Base-by-base conservation (phyloP, 2,888 invertebrate species). In the Euzetes globulus region DNA sequence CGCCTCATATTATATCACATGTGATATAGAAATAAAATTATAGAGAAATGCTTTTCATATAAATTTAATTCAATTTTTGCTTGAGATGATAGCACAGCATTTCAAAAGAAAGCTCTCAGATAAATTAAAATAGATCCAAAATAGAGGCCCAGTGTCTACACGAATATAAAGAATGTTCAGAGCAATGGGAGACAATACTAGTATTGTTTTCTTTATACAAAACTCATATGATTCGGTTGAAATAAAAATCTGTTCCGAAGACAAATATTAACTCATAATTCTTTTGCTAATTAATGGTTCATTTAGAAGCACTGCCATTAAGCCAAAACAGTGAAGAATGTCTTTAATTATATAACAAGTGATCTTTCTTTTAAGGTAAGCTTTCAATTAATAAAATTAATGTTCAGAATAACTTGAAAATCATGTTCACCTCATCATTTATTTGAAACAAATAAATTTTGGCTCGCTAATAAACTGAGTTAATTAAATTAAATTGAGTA, bases 1-100 rank as follows among this genome's bases (percentile, higher is more conserved):
- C 19, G 7, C n/a, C 15, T 52, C n/a, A 52, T 19, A 52, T n/a
- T 52, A 6, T 19, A 7, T 15, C 19, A 52, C 19, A 47, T 47
- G 13, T 50, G n/a, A 50, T 25, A 58, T 58, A 27, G 29, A 5
- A 17, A 60, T 17, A 27, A 60, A 60, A 25, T 60, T 60, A 29
- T 60, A 29, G 60, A 27, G 60, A 60, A 60, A 29, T 60, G 60
- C 29, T 17, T 60, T 60, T 33, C 33, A 17, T 7, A 60, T 60
- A 60, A 60, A 60, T 60, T 25, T 29, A 29, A 60, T 60, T 27
- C 60, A 60, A 29, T 60, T 60, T 29, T 25, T 27, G 60, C 27
- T 29, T 29, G 22, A 27, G 19, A 60, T 60, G 19, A 19, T 50
- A 33, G n/a, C 52, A 6, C 1, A 19, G 4, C 47, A 47, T 13